Evolutionary conservation across 2,113 vertebrate species (phyloP).

Genomic region (Halcyon malimbica): DNA sequence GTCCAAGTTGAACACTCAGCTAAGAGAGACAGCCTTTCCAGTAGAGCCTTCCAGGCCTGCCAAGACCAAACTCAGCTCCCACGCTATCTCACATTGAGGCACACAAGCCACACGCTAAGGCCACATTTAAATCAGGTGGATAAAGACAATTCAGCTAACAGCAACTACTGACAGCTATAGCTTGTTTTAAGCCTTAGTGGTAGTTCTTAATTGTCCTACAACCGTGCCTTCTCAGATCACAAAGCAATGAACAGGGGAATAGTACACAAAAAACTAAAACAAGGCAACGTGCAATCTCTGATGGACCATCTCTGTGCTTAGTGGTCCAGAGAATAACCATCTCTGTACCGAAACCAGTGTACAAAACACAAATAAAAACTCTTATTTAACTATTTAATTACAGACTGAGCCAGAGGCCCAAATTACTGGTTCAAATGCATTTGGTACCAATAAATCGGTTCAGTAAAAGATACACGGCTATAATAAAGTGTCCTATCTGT

Average conservation of each 20-base stretch:
- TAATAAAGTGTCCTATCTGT: background rate
- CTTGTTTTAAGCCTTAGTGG: background rate
- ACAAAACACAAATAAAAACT: background rate
- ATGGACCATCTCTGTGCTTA: background rate
- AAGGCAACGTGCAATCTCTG: background rate
- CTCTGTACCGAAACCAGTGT: background rate
- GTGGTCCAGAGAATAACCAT: background rate
- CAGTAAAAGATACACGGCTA: slow-evolving; percentile 4
- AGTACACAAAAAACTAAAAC: background rate
- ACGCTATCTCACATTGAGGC: background rate
- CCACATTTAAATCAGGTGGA: background rate
- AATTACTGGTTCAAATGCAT: background rate
- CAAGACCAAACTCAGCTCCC: background rate
- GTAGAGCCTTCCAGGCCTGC: background rate
- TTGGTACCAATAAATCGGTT: slow-evolving; percentile 9
- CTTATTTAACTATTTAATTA: slow-evolving; percentile 23
- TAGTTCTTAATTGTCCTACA: background rate
- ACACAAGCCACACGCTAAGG: background rate
- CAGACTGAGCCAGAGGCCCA: background rate
- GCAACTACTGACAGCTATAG: background rate
- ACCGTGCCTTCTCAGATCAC: background rate
- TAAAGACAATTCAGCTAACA: background rate
- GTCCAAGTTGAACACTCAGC: accelerated
- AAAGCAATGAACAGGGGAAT: background rate
- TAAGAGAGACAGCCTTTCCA: background rate